A percentile compares a stretch with the other conserved stretches of the same genome.
Evolutionary conservation across 2,113 vertebrate species (phyloP).

Genomic region (Nycticorax nycticorax): DNA sequence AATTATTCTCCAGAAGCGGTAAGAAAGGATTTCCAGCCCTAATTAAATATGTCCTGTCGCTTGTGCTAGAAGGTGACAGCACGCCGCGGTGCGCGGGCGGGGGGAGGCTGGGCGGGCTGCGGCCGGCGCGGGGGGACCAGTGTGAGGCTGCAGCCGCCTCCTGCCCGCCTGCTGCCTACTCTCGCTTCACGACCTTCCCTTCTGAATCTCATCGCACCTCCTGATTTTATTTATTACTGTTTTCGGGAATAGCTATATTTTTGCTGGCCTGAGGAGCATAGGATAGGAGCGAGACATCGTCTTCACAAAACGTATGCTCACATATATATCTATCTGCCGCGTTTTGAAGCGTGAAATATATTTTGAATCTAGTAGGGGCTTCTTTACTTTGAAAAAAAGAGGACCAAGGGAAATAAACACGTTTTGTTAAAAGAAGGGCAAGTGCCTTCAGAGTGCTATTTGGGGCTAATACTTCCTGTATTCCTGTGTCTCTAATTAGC

Average conservation of each 20-base stretch:
- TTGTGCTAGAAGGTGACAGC: background rate
- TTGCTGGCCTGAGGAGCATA: background rate
- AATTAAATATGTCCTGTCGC: background rate
- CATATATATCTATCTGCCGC: background rate
- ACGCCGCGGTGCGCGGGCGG: background rate
- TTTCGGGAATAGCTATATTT: background rate
- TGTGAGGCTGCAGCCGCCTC: background rate
- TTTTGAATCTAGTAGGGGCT: background rate
- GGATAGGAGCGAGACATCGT: background rate
- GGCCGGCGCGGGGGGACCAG: background rate
- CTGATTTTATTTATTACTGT: accelerated
- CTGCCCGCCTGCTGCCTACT: background rate
- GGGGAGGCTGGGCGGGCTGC: background rate
- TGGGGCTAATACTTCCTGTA: background rate
- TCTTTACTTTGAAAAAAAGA: background rate
- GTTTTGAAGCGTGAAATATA: background rate
- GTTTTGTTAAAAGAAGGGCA: background rate
- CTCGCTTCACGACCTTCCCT: background rate
- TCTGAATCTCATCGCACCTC: background rate
- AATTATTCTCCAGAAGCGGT: background rate
- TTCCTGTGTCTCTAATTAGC: background rate
- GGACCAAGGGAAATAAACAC: background rate
- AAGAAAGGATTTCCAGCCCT: background rate
- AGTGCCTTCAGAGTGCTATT: background rate
- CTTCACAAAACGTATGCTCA: background rate